Percentiles rank a stretch among this genome's conserved stretches.
phyloP scores from a whole-genome alignment of 1,140 invertebrate species.

The Cyclina sinensis region DNA sequence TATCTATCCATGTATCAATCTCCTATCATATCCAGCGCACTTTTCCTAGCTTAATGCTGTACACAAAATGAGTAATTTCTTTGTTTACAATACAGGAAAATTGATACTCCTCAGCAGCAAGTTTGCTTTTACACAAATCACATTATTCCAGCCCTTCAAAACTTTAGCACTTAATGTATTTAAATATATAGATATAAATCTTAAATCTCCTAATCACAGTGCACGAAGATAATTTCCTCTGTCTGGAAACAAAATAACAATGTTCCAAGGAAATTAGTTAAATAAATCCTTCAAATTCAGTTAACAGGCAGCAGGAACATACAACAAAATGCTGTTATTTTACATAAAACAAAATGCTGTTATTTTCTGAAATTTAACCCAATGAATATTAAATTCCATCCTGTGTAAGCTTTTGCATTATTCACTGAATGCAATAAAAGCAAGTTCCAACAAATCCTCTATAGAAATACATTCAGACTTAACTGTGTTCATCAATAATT shows the following conservation, averaged over 20 bases:
- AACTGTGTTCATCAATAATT: conserved; percentile 7
- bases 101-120: conserved; percentile 14
- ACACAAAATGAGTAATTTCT: background rate
- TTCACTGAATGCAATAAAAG: background rate
- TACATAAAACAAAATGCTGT: background rate
- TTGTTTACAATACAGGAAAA: conserved; percentile 3
- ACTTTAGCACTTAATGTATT: background rate
- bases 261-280: background rate
- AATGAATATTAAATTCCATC: conserved; percentile 2
- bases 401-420: conserved; percentile 4
- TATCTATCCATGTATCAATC: conserved; percentile 10
- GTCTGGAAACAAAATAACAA: background rate
- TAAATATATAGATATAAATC: background rate
- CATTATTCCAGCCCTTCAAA: background rate
- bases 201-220: background rate
- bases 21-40: background rate
- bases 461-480: conserved; percentile 11
- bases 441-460: background rate
- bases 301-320: background rate
- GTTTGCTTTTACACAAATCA: background rate
- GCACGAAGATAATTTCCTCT: background rate
- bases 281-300: background rate
- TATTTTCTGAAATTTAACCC: background rate
- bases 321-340: background rate
- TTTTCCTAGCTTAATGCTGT: background rate